Evolutionary conservation across 2,113 vertebrate species (phyloP), one percentile per base, ranked within the genome.

Genomic region (Odontophorus gujanensis): DNA sequence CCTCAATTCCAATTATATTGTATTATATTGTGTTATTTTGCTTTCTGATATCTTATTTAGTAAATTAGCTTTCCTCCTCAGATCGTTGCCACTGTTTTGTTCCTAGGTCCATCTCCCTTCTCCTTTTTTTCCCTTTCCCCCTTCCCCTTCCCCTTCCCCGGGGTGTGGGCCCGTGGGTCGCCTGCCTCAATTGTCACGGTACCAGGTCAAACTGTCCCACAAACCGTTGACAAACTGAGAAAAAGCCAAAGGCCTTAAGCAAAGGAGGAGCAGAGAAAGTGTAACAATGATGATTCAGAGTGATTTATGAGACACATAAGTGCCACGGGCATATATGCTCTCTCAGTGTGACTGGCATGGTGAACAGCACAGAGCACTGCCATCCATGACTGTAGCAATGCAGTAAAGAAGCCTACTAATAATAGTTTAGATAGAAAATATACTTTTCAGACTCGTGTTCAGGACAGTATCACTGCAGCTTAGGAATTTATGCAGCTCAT

Each of bases 321-420:
- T 36, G 26, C 18, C 11, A 11, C 1, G 2, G 24, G 13, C 0
- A 0, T 11, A 9, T 51, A 79, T 8, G 13, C 19, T 28, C 21
- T 84, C 6, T 36, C 59, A 55, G 40, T 32, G 45, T 75, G 47
- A 79, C 4, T 22, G 28, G 18, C 57, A 79, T 7, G 15, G 32
- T n/a, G 36, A 0, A 0, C 4, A 5, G 34, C 59, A 38, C 21
- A 20, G 24, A 69, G 22, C 73, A 34, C 11, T 75, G 51, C 38
- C 32, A 47, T 40, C n/a, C 24, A 18, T n/a, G 40, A 42, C 63
- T 76, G 28, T 2, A 74, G 36, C 28, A 66, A 59, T 22, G 19
- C 38, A 20, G 25, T 30, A 40, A 51, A 88, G 48, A 69, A 20
- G 40, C 38, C 36, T 66, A 24, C 32, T 40, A 34, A 25, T 22